These are phyloP conservation scores for Drosophila leontia DNA, from an alignment of 1,140 invertebrate genomes.

Conservation along the genomic window DNA sequence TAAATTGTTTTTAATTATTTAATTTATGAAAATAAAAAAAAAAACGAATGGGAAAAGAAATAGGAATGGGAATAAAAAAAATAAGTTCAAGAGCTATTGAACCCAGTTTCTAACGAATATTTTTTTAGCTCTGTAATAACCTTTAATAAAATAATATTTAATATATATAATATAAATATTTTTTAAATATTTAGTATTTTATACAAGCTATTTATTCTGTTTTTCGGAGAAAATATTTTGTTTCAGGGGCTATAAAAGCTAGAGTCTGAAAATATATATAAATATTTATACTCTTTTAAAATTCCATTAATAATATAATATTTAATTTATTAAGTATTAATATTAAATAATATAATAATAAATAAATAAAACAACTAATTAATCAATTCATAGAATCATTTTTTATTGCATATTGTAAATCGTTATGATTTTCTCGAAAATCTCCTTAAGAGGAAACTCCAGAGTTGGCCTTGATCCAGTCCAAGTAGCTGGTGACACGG, in stretches of 20 bases:
- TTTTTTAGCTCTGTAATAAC: too few species aligned
- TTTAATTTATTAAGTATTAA: background rate
- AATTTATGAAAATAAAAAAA: background rate
- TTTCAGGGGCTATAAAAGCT: background rate
- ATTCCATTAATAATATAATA: background rate
- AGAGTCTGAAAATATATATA: background rate
- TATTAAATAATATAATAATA: background rate
- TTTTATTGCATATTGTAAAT: background rate
- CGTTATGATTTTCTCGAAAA: background rate
- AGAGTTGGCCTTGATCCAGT: constrained; percentile 85
- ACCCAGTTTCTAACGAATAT: too few species aligned
- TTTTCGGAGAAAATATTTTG: background rate
- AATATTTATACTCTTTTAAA: background rate
- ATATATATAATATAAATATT: background rate
- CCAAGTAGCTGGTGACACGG: constrained; percentile 85
- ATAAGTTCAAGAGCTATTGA: too few species aligned
- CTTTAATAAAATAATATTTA: background rate
- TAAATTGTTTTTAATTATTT: background rate
- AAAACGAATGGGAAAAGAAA: too few species aligned
- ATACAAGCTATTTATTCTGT: too few species aligned
- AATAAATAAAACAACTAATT: background rate
- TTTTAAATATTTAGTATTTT: background rate
- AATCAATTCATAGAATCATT: background rate
- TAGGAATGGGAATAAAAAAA: too few species aligned
- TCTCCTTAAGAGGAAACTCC: constrained; percentile 58